Evolutionary conservation across 2,888 invertebrate genomes (phyloP).

Genomic region (Allophyes oxyacanthae): DNA sequence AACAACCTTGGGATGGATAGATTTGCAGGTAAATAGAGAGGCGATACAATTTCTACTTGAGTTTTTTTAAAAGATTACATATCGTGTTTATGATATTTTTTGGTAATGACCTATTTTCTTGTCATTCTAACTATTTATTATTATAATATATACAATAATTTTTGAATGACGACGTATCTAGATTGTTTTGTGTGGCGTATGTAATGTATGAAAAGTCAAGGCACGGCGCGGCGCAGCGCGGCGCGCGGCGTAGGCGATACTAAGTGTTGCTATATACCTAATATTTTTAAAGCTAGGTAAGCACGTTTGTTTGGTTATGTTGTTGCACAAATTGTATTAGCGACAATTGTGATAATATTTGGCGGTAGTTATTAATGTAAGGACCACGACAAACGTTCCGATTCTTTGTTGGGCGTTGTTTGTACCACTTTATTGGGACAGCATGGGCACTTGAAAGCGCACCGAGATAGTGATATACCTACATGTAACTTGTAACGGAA

Average conservation of each 20-base stretch:
- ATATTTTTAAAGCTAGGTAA: slow-evolving; percentile 34
- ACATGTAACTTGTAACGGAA: slow-evolving; percentile 26
- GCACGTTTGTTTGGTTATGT: slow-evolving; percentile 40
- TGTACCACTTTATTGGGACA: neutral
- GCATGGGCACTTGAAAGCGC: neutral
- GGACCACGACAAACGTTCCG: slow-evolving; percentile 53
- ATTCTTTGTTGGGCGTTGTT: slow-evolving; percentile 48
- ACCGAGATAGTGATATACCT: slow-evolving; percentile 9
- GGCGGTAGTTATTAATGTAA: slow-evolving; percentile 58
- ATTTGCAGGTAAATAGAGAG: too few species aligned
- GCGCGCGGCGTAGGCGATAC: slow-evolving; percentile 4
- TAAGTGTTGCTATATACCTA: slow-evolving; percentile 13
- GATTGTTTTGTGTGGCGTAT: slow-evolving; percentile 11
- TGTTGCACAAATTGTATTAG: slow-evolving; percentile 57
- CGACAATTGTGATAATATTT: slow-evolving; percentile 62
- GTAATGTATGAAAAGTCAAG: slow-evolving; percentile 15
- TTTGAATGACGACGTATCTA: slow-evolving; percentile 5
- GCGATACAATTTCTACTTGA: too few species aligned
- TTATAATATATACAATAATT: slow-evolving; percentile 3
- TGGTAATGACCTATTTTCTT: slow-evolving; percentile 9
- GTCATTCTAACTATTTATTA: slow-evolving; percentile 4
- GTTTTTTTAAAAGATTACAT: neutral
- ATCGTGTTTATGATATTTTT: slow-evolving; percentile 4
- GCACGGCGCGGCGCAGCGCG: neutral
- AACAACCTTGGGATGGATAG: too few species aligned